Conservation (phyloP, 2,113 vertebrate genomes). For the Apteryx owenii region DNA sequence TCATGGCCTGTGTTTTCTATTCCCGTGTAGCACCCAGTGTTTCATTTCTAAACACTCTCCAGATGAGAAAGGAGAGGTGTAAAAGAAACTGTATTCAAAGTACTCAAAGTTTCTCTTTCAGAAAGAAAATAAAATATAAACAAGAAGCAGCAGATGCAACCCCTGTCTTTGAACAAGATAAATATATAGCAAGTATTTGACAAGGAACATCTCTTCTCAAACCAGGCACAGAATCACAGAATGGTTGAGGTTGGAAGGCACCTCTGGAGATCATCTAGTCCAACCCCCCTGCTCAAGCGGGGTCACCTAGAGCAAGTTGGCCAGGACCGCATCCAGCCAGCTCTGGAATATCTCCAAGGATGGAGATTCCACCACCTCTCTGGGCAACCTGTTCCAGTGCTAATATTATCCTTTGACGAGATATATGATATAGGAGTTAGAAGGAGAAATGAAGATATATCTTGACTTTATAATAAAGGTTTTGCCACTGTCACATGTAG, state of each 20-base stretch:
- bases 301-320: too few species aligned
- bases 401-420: neutral
- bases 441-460: neutral
- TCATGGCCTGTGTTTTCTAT: neutral
- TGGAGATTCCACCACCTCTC: too few species aligned
- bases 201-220: neutral
- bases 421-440: neutral
- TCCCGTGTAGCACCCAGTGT: neutral
- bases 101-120: neutral
- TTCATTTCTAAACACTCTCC: neutral
- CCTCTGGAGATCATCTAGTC: too few species aligned
- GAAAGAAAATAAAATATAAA: neutral
- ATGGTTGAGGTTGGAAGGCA: too few species aligned
- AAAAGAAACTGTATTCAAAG: neutral
- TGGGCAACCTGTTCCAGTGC: too few species aligned
- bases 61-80: neutral
- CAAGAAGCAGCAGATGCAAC: neutral
- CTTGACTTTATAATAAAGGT: neutral
- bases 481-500: neutral
- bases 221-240: neutral
- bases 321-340: too few species aligned
- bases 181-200: neutral
- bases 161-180: neutral
- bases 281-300: too few species aligned
- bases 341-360: too few species aligned